phyloP scores from a whole-genome alignment of 2,888 invertebrate species.

The Tridacna gigas region DNA sequence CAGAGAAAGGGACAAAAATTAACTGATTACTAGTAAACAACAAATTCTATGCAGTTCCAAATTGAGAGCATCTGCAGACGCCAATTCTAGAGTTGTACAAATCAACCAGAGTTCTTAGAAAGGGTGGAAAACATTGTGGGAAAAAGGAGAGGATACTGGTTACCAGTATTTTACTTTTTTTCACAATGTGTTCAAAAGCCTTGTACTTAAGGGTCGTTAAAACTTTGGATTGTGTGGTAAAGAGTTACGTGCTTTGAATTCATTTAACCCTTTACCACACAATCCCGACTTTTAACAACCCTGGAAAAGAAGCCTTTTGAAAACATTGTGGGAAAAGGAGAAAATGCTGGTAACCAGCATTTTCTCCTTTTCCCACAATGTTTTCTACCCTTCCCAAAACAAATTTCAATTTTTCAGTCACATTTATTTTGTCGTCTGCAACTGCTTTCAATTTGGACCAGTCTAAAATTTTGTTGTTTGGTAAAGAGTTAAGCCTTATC shows the following conservation, averaged over 20 bases:
- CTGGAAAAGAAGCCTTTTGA: too few relatives aligned
- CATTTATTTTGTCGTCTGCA: background rate
- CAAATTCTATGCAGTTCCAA: background rate
- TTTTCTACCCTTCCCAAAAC: background rate
- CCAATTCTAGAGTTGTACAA: background rate
- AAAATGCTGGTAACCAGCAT: background rate
- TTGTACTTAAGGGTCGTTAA: too few relatives aligned
- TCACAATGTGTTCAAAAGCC: too few relatives aligned
- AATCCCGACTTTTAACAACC: too few relatives aligned
- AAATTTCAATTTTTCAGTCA: background rate
- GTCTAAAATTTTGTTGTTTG: too few relatives aligned
- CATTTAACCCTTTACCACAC: too few relatives aligned
- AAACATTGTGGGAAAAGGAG: background rate
- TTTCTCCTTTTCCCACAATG: background rate
- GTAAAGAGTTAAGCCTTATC: too few relatives aligned
- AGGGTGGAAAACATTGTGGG: background rate
- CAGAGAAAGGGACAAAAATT: background rate
- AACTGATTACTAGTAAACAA: background rate
- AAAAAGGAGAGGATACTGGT: background rate
- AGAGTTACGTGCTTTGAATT: too few relatives aligned
- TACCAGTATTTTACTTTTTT: background rate
- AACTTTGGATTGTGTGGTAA: too few relatives aligned
- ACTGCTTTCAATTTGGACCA: too few relatives aligned
- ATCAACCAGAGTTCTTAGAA: background rate
- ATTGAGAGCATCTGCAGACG: background rate